Evolutionary conservation across 2,888 invertebrate species (phyloP).

Genomic region (Agriopis marginaria): DNA sequence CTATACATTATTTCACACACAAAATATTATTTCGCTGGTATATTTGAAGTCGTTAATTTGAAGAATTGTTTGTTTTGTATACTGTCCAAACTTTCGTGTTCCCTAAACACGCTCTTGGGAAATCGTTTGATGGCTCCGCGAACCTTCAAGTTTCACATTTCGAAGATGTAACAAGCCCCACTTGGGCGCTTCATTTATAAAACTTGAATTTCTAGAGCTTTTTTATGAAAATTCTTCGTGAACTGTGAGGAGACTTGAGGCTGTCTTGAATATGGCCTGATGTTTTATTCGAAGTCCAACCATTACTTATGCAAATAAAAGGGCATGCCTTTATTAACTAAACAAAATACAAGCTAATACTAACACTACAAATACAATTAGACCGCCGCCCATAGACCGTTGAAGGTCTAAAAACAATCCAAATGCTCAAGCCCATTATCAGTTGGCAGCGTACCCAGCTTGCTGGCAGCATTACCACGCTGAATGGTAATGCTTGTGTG

Average conservation of each 20-base stretch:
- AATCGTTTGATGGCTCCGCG: slow-evolving; percentile 42
- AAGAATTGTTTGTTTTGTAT: slow-evolving; percentile 28
- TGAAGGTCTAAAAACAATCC: too few relatives aligned
- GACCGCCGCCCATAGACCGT: too few relatives aligned
- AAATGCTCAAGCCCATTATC: too few relatives aligned
- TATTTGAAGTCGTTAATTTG: slow-evolving; percentile 14
- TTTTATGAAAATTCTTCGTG: slow-evolving; percentile 26
- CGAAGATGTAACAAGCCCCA: slow-evolving; percentile 28
- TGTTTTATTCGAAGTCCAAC: neutral
- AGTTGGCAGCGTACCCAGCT: too few relatives aligned
- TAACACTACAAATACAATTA: too few relatives aligned
- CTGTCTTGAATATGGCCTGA: slow-evolving; percentile 3
- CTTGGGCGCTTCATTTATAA: slow-evolving; percentile 24
- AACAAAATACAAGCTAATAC: too few relatives aligned
- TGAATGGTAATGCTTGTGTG: too few relatives aligned
- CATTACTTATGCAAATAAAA: neutral
- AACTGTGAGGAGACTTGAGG: slow-evolving; percentile 12
- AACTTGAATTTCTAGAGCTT: slow-evolving; percentile 20
- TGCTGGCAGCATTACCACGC: too few relatives aligned
- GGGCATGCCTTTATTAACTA: too few relatives aligned
- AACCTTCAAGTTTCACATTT: slow-evolving; percentile 27
- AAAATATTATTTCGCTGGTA: slow-evolving; percentile 5
- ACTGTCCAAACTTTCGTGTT: slow-evolving; percentile 22
- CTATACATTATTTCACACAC: neutral
- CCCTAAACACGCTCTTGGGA: slow-evolving; percentile 42